Evolutionary conservation across 1,140 invertebrate species (phyloP), one percentile per base, ranked within the genome.

Genomic region (Anastrepha obliqua): DNA sequence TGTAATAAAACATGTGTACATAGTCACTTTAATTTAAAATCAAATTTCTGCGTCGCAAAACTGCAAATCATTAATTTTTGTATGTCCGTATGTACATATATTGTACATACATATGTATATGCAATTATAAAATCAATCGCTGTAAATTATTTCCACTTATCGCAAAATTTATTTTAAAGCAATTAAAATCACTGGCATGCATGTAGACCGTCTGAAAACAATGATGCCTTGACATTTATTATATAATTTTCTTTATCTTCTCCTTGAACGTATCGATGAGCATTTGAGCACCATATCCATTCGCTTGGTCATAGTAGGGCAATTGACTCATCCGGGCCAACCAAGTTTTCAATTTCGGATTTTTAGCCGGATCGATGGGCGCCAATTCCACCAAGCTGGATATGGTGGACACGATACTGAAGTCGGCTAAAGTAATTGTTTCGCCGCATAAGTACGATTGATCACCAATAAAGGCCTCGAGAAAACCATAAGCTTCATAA

Each of bases 351-450:
- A 93, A 62, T 85, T 89, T 92, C 0, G 89, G 87, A 85, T 89
- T 92, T 88, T 91, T 93, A 47, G 85, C n/a, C n/a, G 58, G 7
- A 85, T 93, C 92, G 59, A 93, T 88, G 11, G 90, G 89, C 29
- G 90, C 65, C 47, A 92, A 90, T 9, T 89, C 90, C 88, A 91
- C 86, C 89, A 94, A 60, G 88, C 94, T 91, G 20, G 90, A 90
- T 17, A 94, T 90, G 13, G 92, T 91, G 2, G 93, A 90, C 1
- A 93, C 89, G 29, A 94, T 91, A 74, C 93, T 92, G 29, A 95
- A 93, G 90, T 95, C 96, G 17, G 95, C 96, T 78, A 96, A 93
- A 2, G 95, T 96, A 70, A 96, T 89, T 8, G 93, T 88, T 86
- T 94, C 91, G 1, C 94, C 94, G 29, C 93, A 94, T 1, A 94